These are phyloP conservation scores for Antitype chi DNA, from an alignment of 2,888 invertebrate genomes.

Conservation along the genomic window DNA sequence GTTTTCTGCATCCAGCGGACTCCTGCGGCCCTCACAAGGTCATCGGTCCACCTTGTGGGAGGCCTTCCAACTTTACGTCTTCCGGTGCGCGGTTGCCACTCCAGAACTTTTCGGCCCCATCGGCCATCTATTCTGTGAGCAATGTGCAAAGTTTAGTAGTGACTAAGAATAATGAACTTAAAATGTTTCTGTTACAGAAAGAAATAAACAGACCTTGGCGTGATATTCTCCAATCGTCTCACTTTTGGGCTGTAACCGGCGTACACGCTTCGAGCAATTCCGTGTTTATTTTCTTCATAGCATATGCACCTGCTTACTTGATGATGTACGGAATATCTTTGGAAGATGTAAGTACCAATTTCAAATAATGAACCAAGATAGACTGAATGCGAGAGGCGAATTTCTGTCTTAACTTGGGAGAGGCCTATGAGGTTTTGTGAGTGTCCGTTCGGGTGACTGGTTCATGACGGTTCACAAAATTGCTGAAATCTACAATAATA, in stretches of 20 bases:
- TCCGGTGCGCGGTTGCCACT: no score
- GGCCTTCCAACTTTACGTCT: no score
- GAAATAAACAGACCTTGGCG: slow-evolving; percentile 77
- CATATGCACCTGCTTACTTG: slow-evolving; percentile 77
- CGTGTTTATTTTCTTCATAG: slow-evolving; percentile 80
- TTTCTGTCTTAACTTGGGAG: background rate
- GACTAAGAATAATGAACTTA: background rate
- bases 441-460: no score
- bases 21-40: no score
- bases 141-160: no score
- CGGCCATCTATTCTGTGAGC: no score
- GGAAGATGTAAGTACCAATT: slow-evolving; percentile 71
- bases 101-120: no score
- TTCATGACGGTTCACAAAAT: background rate
- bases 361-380: background rate
- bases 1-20: no score
- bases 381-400: background rate
- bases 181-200: slow-evolving; percentile 73
- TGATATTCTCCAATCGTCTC: slow-evolving; percentile 73
- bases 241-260: slow-evolving; percentile 79
- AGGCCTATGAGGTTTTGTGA: no score
- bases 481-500: background rate
- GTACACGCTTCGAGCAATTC: slow-evolving; percentile 80
- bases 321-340: slow-evolving; percentile 70
- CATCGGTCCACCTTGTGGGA: no score